Percentiles rank a stretch among this genome's conserved stretches.
These are phyloP conservation scores for Tanypteryx hageni DNA, from an alignment of 2,888 invertebrate species.

Conservation along the genomic window DNA sequence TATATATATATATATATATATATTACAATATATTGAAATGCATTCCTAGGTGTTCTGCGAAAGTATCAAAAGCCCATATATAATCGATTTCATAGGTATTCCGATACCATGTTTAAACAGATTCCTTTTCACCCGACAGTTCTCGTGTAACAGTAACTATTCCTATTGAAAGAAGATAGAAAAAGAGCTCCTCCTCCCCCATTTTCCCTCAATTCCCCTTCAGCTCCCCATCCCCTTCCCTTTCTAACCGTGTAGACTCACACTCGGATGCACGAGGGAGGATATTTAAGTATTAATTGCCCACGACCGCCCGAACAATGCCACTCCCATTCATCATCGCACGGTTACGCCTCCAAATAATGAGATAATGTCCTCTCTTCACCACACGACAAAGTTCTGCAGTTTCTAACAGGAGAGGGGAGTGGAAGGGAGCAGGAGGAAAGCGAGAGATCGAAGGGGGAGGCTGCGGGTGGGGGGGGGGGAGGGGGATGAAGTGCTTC, in stretches of 20 bases:
- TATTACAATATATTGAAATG: too few species aligned
- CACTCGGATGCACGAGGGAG: constrained; percentile 45
- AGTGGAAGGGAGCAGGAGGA: constrained; percentile 49
- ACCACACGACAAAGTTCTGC: constrained; percentile 43
- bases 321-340: constrained; percentile 54
- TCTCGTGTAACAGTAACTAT: too few species aligned
- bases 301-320: constrained; percentile 47
- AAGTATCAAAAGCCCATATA: too few species aligned
- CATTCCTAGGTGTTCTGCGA: too few species aligned
- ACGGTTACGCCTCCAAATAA: constrained; percentile 30
- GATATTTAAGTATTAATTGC: constrained; percentile 35
- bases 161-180: too few species aligned
- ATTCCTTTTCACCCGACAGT: too few species aligned
- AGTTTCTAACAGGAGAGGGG: not conserved
- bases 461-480: not conserved
- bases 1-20: too few species aligned
- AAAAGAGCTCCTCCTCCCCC: too few species aligned
- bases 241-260: not conserved
- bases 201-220: not conserved
- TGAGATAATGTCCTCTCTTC: constrained; percentile 64
- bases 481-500: constrained; percentile 30
- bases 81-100: too few species aligned
- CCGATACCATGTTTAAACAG: too few species aligned
- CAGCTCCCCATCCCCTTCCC: not conserved
- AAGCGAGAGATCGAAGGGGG: constrained; percentile 50